Conservation (phyloP, 1,140 invertebrate species). For the Formica selysi region DNA sequence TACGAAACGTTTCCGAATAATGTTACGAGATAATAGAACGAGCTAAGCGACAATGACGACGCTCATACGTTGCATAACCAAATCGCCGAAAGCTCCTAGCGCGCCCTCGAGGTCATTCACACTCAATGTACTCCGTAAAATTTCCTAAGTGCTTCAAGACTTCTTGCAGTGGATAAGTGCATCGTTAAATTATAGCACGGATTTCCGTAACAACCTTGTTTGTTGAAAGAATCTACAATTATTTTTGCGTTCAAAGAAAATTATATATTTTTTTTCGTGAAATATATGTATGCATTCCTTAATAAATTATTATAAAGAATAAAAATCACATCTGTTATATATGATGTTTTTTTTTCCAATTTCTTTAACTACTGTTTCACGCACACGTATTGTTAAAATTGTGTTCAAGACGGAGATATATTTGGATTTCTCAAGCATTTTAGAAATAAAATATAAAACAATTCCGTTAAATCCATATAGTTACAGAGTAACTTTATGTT, state of each 20-base stretch:
- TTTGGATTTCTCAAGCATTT: neutral
- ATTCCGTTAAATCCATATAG: neutral
- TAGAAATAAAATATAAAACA: neutral
- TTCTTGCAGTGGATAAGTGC: conserved; percentile 10
- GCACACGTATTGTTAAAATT: neutral
- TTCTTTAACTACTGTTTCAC: neutral
- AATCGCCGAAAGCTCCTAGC: conserved; percentile 50
- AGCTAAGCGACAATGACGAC: conserved; percentile 11
- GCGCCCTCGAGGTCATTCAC: conserved; percentile 47
- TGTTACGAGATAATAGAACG: conserved; percentile 10
- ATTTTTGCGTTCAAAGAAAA: neutral
- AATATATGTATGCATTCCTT: no score
- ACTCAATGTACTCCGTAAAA: conserved; percentile 26
- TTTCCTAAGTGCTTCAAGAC: conserved; percentile 24
- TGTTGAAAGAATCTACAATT: neutral
- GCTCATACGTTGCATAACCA: conserved; percentile 37
- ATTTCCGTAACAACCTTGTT: neutral
- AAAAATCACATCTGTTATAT: neutral
- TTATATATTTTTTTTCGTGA: neutral
- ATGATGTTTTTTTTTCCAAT: neutral
- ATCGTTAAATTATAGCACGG: conserved; percentile 41
- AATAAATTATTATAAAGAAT: neutral
- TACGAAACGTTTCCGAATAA: conserved; percentile 66
- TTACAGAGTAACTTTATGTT: neutral
- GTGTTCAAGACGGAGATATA: neutral